Evolutionary conservation across 2,797 vertebrate genomes (phyloP).

Genomic region (Rhadinocentrus ornatus): DNA sequence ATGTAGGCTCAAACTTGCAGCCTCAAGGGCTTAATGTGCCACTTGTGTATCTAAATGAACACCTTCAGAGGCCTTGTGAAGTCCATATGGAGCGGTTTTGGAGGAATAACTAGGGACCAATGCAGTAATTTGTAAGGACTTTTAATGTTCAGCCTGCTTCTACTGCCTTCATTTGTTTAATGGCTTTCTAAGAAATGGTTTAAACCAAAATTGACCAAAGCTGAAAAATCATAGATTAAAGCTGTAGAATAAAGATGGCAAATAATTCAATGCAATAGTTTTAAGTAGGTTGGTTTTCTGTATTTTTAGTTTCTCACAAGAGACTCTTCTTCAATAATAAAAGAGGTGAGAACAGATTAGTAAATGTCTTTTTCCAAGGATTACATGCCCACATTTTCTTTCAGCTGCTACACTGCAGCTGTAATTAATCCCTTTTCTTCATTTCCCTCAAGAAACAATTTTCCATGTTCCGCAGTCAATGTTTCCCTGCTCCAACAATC

Average conservation of each 20-base stretch:
- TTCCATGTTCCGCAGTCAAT: not conserved
- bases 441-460: not conserved
- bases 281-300: not conserved
- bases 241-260: not conserved
- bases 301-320: constrained; percentile 2
- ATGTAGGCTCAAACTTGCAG: not conserved
- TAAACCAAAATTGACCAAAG: not conserved
- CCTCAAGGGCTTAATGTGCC: not conserved
- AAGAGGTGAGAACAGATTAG: not conserved
- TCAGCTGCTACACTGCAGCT: not conserved
- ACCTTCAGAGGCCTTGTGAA: not conserved
- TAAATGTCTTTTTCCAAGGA: not conserved
- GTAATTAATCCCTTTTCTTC: not conserved
- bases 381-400: not conserved
- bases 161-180: not conserved
- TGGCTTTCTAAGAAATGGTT: not conserved
- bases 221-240: not conserved
- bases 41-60: not conserved
- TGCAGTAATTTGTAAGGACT: not conserved
- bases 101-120: not conserved
- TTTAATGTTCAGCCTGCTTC: not conserved
- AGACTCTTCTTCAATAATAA: constrained; percentile 16
- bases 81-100: not conserved
- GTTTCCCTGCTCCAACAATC: too few relatives aligned
- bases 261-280: not conserved